Base-by-base conservation (phyloP, 2,888 invertebrate species). In the Apodemia zela region DNA sequence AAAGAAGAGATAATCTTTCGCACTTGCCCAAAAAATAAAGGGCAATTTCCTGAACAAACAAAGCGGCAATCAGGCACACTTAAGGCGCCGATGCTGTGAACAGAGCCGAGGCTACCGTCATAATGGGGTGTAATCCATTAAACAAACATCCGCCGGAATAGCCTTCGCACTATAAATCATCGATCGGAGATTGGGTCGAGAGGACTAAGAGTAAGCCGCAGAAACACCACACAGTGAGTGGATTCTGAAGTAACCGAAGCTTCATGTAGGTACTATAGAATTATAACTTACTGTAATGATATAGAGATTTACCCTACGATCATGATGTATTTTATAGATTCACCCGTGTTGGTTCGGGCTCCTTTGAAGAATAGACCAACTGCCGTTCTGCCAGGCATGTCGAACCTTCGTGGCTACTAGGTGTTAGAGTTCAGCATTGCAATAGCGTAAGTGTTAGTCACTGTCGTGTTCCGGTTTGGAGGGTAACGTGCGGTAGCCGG, bases 61-160 rank as follows among this genome's bases (percentile, higher is more conserved):
- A 66, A 65, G 62, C 61, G 51, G 65, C 75, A 75, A 79, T 79
- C 78, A 76, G 67, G 35, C 42, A 68, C 74, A 70, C 72, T 71
- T 65, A 68, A 72, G 70, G 72, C 72, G 73, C 67, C 65, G 65
- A 64, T 65, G 69, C 64, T 61, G 67, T 66, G 66, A 66, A 65
- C 66, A 61, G 65, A 63, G 60, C 62, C 54, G 69, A 68, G 69
- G 78, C 87, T 84, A 84, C 88, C 86, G 82, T 78, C 82, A 78
- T 81, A 80, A 84, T 77, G 73, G 75, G 72, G 75, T 69, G 75
- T 84, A 87, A 87, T 87, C 89, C 89, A 87, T 87, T 89, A 85
- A 87, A 85, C 87, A 87, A 87, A 89, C 88, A 89, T 89, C 89
- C 90, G 88, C 76, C 79, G 80, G 77, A 75, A 76, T 75, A 62